Base-by-base conservation (phyloP, 30 jellyfish, hydroid and myxozoan genomes). In the Phacellophora camtschatica region DNA sequence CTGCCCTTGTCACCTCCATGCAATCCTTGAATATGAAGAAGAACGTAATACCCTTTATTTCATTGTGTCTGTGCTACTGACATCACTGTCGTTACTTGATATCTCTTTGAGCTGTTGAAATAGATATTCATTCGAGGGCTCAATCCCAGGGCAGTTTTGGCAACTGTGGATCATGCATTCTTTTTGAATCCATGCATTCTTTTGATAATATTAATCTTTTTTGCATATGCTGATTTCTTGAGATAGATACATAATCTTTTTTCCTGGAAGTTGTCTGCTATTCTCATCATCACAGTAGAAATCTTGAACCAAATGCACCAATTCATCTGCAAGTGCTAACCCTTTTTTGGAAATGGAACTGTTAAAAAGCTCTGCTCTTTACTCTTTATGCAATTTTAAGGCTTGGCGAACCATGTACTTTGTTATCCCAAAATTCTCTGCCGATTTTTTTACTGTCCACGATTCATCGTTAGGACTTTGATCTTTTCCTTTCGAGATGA, bases 371-470 rank as follows among this genome's bases (percentile, higher is more conserved):
- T 79, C 22, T 50, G 32, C 76, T 56, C 80, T 39, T 50, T 74
- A 16, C 76, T 56, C 80, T 39, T 50, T 74, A 16, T 46, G 55
- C 56, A 74, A 55, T 56, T 48, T 74, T 6, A 35, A 55, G 34
- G 87, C 87, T 20, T 56, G 51, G 33, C 76, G 34, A 35, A 55
- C 87, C 78, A 74, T 55, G 58, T 74, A 74, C 18, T 49, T 31
- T 16, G 87, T 25, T 6, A 56, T 79, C 12, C 37, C 43, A 45
- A 49, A 74, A 33, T 12, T 28, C 15, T 74, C 77, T 27, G 87
- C 87, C 4, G 87, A 50, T 56, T 74, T 29, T 25, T 63, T 30
- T 33, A 56, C 56, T 49, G 87, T 22, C 87, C 87, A 74, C 18
- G 87, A 74, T 74, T 55, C 64, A 74, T 36, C 24, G 84, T 70